phyloP scores from a whole-genome alignment of 2,113 vertebrate species.

The Junco hyemalis region DNA sequence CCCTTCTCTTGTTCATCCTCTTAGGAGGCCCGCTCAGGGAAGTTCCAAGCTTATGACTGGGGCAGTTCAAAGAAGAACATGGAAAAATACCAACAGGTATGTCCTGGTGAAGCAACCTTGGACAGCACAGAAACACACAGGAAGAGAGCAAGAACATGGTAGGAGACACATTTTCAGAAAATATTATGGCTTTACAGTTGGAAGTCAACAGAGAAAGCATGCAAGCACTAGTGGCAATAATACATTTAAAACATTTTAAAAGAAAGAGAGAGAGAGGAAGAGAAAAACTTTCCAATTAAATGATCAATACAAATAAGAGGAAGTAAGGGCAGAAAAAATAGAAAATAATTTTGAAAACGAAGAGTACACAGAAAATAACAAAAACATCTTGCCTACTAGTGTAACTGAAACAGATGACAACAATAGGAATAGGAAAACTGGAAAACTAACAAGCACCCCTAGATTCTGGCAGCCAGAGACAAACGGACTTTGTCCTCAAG shows the following conservation, averaged over 20 bases:
- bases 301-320: not conserved
- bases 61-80: constrained; percentile 25
- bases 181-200: not conserved
- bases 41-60: constrained; percentile 54
- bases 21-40: not conserved
- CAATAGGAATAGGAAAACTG: not conserved
- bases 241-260: not conserved
- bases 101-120: not conserved
- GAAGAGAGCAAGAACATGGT: not conserved
- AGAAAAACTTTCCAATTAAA: not conserved
- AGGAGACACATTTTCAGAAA: not conserved
- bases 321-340: not conserved
- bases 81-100: constrained; percentile 39
- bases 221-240: not conserved
- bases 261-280: not conserved
- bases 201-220: not conserved
- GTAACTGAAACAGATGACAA: not conserved
- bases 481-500: not conserved
- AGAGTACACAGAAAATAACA: not conserved
- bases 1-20: not conserved
- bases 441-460: not conserved
- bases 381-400: not conserved
- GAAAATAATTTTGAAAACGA: not conserved
- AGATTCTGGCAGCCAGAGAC: not conserved
- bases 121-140: not conserved